Percentiles rank a stretch among this genome's conserved stretches.
These are phyloP conservation scores for Imbricaverruca yamaguchii DNA, from an alignment of 2,888 invertebrate genomes.

Conservation along the genomic window DNA sequence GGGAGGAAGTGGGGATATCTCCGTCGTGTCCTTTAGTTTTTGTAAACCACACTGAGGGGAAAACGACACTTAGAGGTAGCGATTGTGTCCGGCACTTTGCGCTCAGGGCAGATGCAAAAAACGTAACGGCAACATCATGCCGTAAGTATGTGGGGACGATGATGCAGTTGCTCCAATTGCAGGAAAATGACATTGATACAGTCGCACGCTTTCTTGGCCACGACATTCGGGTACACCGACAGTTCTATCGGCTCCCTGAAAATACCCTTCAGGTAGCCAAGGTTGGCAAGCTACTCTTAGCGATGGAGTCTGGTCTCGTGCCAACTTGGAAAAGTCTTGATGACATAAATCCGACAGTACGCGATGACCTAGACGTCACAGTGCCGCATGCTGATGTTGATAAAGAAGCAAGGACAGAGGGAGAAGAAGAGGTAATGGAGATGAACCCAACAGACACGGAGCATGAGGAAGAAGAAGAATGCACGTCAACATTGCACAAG, in stretches of 20 bases:
- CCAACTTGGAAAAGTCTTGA: not conserved
- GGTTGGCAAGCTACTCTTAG: not conserved
- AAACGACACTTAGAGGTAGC: not conserved
- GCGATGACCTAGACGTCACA: too few species aligned
- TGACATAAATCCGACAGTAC: not conserved
- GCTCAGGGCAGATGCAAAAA: too few species aligned
- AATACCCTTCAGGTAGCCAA: not conserved
- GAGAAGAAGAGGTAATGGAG: too few species aligned
- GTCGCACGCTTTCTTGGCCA: not conserved
- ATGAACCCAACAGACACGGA: too few species aligned
- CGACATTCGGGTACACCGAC: not conserved
- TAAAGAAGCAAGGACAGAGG: too few species aligned
- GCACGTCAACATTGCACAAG: too few species aligned
- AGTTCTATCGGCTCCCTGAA: slow-evolving; percentile 5
- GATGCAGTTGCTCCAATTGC: not conserved
- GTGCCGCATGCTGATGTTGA: not conserved
- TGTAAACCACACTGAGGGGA: not conserved
- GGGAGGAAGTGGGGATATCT: not conserved
- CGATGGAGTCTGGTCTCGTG: not conserved
- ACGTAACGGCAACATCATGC: not conserved
- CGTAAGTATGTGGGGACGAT: not conserved
- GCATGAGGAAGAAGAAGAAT: too few species aligned
- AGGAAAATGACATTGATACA: not conserved
- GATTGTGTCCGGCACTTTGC: not conserved
- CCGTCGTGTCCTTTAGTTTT: not conserved